Evolutionary conservation across 1,140 invertebrate genomes (phyloP), one percentile per base, ranked within the genome.

Genomic region (Neodiprion fabricii): DNA sequence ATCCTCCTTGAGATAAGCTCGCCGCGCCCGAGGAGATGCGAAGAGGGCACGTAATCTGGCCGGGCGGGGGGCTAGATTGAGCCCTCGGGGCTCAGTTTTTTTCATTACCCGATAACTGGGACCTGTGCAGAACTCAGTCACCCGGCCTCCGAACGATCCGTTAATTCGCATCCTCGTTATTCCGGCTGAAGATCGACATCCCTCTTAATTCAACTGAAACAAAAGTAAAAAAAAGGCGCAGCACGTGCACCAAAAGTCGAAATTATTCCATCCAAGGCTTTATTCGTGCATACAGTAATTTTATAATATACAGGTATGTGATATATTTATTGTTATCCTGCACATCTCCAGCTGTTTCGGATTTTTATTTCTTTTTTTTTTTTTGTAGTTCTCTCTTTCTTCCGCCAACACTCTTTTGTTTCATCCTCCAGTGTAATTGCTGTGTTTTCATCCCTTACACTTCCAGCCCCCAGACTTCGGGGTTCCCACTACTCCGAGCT

Each of bases 71-170:
- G 75, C 75, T 72, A 73, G 73, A 77, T 80, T 53, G 50, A 53
- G 50, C 50, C 50, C 50, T 53, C 67, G 80, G 78, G 69, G 78
- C 77, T 78, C 72, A 72, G 47, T 83, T 83, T 83, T 87, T 88
- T 88, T 86, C 85, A 87, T 88, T 87, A 88, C 80, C 82, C 82
- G 83, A 83, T 83, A 83, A 83, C 81, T 83, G 81, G 50, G 50
- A 14, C 73, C 79, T 81, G 79, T 72, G 70, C 79, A 81, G 83
- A 83, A 84, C 17, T 21, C 17, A 21, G 17, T 21, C 76, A 80
- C 79, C 77, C 76, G 76, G 85, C 82, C 80, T 86, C 86, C 82
- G 82, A 87, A 87, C 82, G 84, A 84, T 81, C 81, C 78, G 84
- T 82, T 87, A 86, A 86, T 83, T 80, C 78, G 50, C 17, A 21